Conservation (phyloP, 2,113 vertebrate genomes). For the Chrysemys picta region DNA sequence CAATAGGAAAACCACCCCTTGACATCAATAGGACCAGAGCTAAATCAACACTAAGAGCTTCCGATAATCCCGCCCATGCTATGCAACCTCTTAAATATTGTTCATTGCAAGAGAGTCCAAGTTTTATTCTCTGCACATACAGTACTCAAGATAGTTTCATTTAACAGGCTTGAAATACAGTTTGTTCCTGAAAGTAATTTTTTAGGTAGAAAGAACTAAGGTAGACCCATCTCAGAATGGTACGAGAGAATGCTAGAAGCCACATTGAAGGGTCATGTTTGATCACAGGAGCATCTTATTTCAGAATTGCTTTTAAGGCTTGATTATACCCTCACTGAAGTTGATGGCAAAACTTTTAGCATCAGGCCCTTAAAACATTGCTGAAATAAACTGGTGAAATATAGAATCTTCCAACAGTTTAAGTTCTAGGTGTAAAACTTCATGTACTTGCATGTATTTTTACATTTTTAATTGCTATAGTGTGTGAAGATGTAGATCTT, state of each 20-base stretch:
- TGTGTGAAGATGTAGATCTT: not conserved
- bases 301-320: constrained; percentile 16
- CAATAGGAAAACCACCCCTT: not conserved
- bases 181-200: not conserved
- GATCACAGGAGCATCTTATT: not conserved
- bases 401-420: not conserved
- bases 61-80: not conserved
- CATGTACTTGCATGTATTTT: not conserved
- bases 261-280: not conserved
- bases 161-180: not conserved
- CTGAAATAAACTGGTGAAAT: not conserved
- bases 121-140: not conserved
- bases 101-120: not conserved
- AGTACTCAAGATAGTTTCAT: not conserved
- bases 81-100: not conserved
- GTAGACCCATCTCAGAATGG: not conserved
- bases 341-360: not conserved
- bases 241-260: not conserved
- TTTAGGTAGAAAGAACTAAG: not conserved
- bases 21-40: rapidly evolving
- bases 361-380: not conserved
- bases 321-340: not conserved
- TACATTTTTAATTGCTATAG: not conserved
- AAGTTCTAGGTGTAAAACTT: not conserved
- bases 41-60: not conserved